Base-by-base conservation (phyloP, 2,113 vertebrate species). In the Athene cunicularia region DNA sequence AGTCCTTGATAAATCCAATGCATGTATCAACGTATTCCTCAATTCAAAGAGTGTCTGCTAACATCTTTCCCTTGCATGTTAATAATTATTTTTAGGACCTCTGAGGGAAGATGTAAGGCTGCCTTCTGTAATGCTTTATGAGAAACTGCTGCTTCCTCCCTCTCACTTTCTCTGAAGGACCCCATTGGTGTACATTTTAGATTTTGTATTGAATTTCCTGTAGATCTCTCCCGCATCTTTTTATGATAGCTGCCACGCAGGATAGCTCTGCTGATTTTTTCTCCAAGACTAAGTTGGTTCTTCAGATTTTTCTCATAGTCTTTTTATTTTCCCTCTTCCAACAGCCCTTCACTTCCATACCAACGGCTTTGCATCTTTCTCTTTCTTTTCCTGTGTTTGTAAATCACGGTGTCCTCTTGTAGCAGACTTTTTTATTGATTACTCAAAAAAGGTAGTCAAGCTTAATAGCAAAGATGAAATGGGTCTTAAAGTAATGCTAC, bases 401-500 rank as follows among this genome's bases (percentile, higher is more conserved):
- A 94, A 97, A 94, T 93, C 92, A 91, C 87, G 85, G 86, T 93
- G 90, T 98, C 93, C 89, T 93, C 96, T 91, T 96, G 96, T 95
- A 95, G 88, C 70, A 93, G 90, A 88, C 93, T 85, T 96, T 95
- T 96, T 95, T 98, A 98, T 95, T 97, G 97, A 97, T 98, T 97
- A 96, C 96, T 97, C 85, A 93, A 94, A 95, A 95, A 92, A 96
- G 91, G 79, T 96, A 96, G 95, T 97, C 11, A 33, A 96, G 91
- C 87, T 92, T 68, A 92, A 93, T 87, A 95, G 95, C 87, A 90
- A 93, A 95, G 95, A 94, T 97, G 96, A 82, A 97, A 94, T 91
- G 67, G 71, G 75, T 80, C 87, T 93, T 91, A 62, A 88, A 95
- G 88, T 95, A 60, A 77, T 77, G 73, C 93, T 94, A 0, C 91